Evolutionary conservation across 2,113 vertebrate species (phyloP).

Genomic region (Heliornis fulica): DNA sequence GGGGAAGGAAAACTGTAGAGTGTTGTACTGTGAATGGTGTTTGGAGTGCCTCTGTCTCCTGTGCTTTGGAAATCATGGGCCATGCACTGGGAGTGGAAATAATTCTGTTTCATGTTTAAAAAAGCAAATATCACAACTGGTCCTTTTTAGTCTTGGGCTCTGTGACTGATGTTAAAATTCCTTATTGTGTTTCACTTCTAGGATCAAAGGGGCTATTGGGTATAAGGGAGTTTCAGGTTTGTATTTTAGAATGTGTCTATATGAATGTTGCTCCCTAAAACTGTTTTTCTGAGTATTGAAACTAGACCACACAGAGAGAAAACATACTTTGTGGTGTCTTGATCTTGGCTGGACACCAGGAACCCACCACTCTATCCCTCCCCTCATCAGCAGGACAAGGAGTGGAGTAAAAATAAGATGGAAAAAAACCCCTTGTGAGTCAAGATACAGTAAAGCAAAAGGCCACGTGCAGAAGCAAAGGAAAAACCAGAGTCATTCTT

Average conservation of each 20-base stretch:
- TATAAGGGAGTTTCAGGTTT: not conserved
- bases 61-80: not conserved
- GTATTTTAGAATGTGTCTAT: not conserved
- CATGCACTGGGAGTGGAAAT: accelerated
- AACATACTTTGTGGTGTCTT: not conserved
- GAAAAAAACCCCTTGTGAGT: too few relatives aligned
- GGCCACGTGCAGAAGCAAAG: too few relatives aligned
- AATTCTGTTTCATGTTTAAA: not conserved
- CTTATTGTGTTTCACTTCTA: not conserved
- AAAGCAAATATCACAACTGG: not conserved
- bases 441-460: too few relatives aligned
- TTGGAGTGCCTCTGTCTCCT: not conserved
- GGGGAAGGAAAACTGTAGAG: accelerated
- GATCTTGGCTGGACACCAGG: too few relatives aligned
- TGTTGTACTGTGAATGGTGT: not conserved
- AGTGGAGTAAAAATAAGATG: too few relatives aligned
- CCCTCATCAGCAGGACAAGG: too few relatives aligned
- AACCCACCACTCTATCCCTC: too few relatives aligned
- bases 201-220: not conserved
- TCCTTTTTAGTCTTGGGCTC: not conserved
- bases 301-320: not conserved
- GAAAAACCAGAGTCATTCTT: too few relatives aligned
- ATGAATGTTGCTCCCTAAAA: not conserved
- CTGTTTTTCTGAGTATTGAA: not conserved
- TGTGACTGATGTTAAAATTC: not conserved